Evolutionary conservation across 2,888 invertebrate genomes (phyloP), one percentile per base, ranked within the genome.

Genomic region (Polyommatus icarus): DNA sequence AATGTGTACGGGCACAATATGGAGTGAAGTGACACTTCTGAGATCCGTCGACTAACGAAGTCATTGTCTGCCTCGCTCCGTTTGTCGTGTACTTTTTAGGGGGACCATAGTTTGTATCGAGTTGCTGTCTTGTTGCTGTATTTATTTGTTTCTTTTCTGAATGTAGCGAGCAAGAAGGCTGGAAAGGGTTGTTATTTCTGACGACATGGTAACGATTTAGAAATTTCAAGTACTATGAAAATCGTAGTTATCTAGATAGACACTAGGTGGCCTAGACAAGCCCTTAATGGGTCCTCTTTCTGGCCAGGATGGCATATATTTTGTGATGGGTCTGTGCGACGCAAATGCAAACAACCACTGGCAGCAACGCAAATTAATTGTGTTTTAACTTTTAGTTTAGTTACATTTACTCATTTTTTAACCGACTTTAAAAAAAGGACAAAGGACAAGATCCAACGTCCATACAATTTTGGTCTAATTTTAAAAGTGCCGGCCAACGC

Each of bases 51-150:
- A 59, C 77, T 77, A 77, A 77, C 77, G 77, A 77, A 92, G 88
- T 86, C 91, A 90, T 92, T 92, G 92, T 92, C 87, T 88, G 84
- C 77, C 29, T 72, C 77, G 80, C 78, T 79, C 76, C 81, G 79
- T 81, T 81, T 81, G 82, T 82, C 82, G 79, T 76, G 77, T 80
- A 76, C 75, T 75, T 75, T 73, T 75, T 75, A 75, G 75, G 75
- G 75, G 3, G 75, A 75, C 75, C 75, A 75, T 75, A 72, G 72
- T 72, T 72, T 20, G 72, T 6, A n/a, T 40, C 20, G n/a, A 40
- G 36, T 72, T 40, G 20, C 71, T 18, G 54, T 54, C 54, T 54
- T 54, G 46, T 46, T 12, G 10, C 46, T 18, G 18, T 36, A 32
- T 71, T 18, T 72, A 10, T 40, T 72, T 72, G 40, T 72, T 72